These are phyloP conservation scores for Astropecten irregularis DNA, from an alignment of 53 echinoderm and acorn worm genomes.

Conservation along the genomic window DNA sequence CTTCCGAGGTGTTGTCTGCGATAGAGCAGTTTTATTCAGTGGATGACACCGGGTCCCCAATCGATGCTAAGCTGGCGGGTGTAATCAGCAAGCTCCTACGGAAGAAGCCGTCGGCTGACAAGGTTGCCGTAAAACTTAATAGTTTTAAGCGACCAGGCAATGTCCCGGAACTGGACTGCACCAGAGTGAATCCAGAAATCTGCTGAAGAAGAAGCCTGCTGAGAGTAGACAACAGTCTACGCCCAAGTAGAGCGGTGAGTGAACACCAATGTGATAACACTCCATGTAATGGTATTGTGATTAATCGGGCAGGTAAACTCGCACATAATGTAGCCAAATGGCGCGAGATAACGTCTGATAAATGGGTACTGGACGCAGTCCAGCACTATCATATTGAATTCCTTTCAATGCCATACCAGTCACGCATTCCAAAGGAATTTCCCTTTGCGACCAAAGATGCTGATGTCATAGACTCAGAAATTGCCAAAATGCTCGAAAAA, in stretches of 20 bases:
- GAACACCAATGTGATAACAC: too few species aligned
- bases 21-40: not conserved
- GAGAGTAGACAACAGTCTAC: not conserved
- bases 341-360: not conserved
- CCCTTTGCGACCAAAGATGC: not conserved
- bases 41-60: not conserved
- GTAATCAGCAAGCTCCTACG: not conserved
- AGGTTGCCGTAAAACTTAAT: not conserved
- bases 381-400: slow-evolving; percentile 44
- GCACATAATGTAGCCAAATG: not conserved
- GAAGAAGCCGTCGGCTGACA: not conserved
- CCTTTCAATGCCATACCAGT: not conserved
- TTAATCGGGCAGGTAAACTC: not conserved
- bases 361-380: slow-evolving; percentile 18
- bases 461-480: slow-evolving; percentile 13
- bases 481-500: not conserved
- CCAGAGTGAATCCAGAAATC: slow-evolving; percentile 1
- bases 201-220: not conserved
- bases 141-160: not conserved
- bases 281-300: too few species aligned
- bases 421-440: not conserved
- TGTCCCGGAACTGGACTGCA: not conserved
- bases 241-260: not conserved
- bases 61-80: not conserved
- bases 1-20: too few species aligned